Conservation (phyloP, 2,888 invertebrate species). For the Globia sparganii region DNA sequence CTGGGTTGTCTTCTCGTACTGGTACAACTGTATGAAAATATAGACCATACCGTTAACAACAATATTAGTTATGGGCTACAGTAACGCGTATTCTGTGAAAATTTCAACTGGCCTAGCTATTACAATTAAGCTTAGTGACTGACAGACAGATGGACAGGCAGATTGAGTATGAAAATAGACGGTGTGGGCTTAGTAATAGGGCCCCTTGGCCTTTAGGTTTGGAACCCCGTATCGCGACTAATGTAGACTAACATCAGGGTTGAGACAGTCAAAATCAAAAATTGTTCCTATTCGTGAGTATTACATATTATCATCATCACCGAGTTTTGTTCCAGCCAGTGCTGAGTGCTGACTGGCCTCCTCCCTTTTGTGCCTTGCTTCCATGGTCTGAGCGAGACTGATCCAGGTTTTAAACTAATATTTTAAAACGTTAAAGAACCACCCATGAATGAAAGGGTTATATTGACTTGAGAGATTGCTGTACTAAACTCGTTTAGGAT, state of each 20-base stretch:
- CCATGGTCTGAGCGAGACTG: not conserved
- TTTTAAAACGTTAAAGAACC: not conserved
- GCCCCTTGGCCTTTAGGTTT: not conserved
- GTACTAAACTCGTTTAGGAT: conserved; percentile 13
- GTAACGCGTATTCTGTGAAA: not conserved
- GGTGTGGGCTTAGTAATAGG: not conserved
- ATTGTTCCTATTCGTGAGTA: not conserved
- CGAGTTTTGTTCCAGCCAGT: not conserved
- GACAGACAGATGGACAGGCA: not conserved
- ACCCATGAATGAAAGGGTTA: not conserved
- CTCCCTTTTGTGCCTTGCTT: not conserved
- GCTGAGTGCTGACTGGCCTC: too few relatives aligned
- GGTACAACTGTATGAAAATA: not conserved
- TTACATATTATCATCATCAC: not conserved
- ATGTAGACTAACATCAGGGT: too few relatives aligned
- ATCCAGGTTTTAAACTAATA: not conserved
- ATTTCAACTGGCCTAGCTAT: too few relatives aligned
- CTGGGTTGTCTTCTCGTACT: not conserved
- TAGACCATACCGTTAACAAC: too few relatives aligned
- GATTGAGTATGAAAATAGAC: not conserved
- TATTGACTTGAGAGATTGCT: not conserved
- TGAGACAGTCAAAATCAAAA: not conserved
- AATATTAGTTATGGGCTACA: too few relatives aligned
- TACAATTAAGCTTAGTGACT: not conserved
- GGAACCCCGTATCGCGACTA: not conserved